Percentiles rank a stretch among this genome's conserved stretches.
phyloP scores from a whole-genome alignment of 2,113 vertebrate genomes.

The Morone chrysops region DNA sequence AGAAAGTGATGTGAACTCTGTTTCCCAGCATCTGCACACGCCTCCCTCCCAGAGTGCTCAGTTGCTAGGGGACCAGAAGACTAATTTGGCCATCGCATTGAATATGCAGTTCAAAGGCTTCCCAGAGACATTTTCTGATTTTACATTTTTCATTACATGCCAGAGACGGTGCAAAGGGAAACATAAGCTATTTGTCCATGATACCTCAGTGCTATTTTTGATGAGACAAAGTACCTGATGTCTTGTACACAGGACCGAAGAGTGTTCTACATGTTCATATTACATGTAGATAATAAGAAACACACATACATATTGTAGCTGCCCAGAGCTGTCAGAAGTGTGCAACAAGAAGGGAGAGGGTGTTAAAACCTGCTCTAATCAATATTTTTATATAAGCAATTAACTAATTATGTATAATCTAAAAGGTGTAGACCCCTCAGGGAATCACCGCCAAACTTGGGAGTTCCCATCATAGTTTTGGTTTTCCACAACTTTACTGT shows the following conservation, averaged over 20 bases:
- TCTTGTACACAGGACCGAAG: not conserved
- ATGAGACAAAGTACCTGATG: constrained; percentile 31
- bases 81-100: constrained; percentile 61
- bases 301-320: not conserved
- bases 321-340: not conserved
- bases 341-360: not conserved
- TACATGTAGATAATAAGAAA: not conserved
- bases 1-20: constrained; percentile 66
- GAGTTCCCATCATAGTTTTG: not conserved
- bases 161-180: constrained; percentile 42
- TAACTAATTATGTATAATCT: not conserved
- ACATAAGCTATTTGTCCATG: constrained; percentile 28
- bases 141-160: constrained; percentile 41
- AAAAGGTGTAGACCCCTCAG: not conserved
- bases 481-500: not conserved
- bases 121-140: constrained; percentile 21
- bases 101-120: constrained; percentile 65
- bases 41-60: constrained; percentile 48
- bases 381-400: not conserved
- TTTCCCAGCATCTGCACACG: constrained; percentile 47
- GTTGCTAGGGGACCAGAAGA: constrained; percentile 66
- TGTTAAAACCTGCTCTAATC: constrained; percentile 5
- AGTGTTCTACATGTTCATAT: constrained; percentile 2
- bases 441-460: not conserved
- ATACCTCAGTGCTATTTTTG: constrained; percentile 21